A percentile compares a stretch with the other conserved stretches of the same genome.
Conservation (phyloP, 2,888 invertebrate species). For the Trichopoda pennipes region DNA sequence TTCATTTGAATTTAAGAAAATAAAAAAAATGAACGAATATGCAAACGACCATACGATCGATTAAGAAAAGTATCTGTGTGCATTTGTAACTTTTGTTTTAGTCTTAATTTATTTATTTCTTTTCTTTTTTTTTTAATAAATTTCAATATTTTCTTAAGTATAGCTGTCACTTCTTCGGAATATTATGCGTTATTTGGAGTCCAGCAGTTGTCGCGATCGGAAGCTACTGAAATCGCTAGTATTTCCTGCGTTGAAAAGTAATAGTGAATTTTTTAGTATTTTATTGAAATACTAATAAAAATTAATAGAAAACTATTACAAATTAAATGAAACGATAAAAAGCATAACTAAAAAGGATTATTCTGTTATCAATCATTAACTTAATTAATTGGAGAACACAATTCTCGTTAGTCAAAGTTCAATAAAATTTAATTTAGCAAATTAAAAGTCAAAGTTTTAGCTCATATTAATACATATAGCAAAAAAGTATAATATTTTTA, state of each 20-base stretch:
- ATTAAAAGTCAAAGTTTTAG: background rate
- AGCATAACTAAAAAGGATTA: background rate
- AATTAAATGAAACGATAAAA: background rate
- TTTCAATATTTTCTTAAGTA: constrained; percentile 70
- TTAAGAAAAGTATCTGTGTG: constrained; percentile 56
- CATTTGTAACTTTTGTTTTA: constrained; percentile 61
- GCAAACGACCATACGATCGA: constrained; percentile 42
- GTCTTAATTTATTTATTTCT: constrained; percentile 63
- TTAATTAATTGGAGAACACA: background rate
- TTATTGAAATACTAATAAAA: background rate
- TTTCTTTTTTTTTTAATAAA: constrained; percentile 63
- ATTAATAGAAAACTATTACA: background rate
- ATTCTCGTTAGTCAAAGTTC: background rate
- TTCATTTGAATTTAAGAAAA: constrained; percentile 43
- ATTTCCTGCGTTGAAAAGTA: constrained; percentile 72
- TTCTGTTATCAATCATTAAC: too few species aligned
- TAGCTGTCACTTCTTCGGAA: constrained; percentile 71
- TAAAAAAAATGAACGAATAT: constrained; percentile 12
- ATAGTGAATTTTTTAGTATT: constrained; percentile 21
- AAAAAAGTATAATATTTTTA: background rate
- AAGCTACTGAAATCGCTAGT: constrained; percentile 74
- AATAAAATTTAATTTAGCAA: background rate
- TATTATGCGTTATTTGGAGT: constrained; percentile 79
- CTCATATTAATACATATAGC: background rate
- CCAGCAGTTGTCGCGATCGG: constrained; percentile 80